phyloP scores from a whole-genome alignment of 2,113 vertebrate genomes.

The Phrynosoma platyrhinos region DNA sequence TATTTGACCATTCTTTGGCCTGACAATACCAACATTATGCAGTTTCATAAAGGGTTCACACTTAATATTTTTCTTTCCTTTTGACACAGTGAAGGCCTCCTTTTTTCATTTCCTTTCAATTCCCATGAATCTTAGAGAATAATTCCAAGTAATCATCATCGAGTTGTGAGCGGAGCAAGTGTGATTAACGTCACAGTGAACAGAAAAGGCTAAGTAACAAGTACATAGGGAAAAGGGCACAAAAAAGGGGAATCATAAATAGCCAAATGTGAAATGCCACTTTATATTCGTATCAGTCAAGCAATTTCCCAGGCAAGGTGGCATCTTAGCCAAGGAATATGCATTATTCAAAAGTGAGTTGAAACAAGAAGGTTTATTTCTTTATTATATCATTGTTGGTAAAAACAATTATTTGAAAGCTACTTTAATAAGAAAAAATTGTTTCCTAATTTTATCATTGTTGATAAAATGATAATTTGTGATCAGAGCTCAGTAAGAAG shows the following conservation, averaged over 20 bases:
- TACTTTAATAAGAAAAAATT: constrained; percentile 20
- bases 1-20: not conserved
- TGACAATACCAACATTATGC: too few relatives aligned
- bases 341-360: constrained; percentile 23
- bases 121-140: constrained; percentile 27
- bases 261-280: constrained; percentile 24
- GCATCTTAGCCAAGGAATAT: constrained; percentile 9
- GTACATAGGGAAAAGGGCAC: not conserved
- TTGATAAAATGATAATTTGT: not conserved
- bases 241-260: constrained; percentile 24
- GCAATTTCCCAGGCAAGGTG: not conserved
- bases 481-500: not conserved
- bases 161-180: constrained; percentile 8
- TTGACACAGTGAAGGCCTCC: not conserved
- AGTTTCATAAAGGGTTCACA: not conserved
- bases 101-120: constrained; percentile 15
- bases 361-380: constrained; percentile 10
- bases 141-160: constrained; percentile 21
- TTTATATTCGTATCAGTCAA: constrained; percentile 14
- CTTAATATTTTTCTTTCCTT: not conserved
- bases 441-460: not conserved
- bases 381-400: not conserved
- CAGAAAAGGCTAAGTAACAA: not conserved
- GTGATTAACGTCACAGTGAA: not conserved
- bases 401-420: constrained; percentile 15